These are phyloP conservation scores for Drosophila paramelanica DNA, from an alignment of 2,888 invertebrate genomes.

Conservation along the genomic window DNA sequence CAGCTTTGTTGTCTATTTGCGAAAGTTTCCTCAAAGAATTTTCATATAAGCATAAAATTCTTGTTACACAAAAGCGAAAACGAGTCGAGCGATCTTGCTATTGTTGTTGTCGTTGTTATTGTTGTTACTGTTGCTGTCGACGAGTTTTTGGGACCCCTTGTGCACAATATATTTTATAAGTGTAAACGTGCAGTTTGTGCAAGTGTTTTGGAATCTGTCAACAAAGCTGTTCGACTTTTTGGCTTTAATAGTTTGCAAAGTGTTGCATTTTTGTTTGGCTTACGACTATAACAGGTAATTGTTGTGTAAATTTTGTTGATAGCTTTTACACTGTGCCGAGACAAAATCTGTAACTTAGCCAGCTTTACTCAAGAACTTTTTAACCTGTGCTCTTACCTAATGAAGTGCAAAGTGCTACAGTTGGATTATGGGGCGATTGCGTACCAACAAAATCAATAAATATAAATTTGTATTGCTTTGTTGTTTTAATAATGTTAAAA, in stretches of 20 bases:
- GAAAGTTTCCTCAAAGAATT: conserved; percentile 55
- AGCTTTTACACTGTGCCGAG: conserved; percentile 16
- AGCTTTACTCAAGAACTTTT: conserved; percentile 18
- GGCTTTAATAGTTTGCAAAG: conserved; percentile 71
- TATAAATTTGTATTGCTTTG: background rate
- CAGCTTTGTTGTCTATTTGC: conserved; percentile 62
- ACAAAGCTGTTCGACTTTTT: conserved; percentile 65
- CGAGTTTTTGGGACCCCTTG: conserved; percentile 38
- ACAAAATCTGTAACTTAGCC: conserved; percentile 15
- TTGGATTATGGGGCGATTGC: background rate
- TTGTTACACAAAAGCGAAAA: conserved; percentile 50
- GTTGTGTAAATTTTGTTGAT: conserved; percentile 42
- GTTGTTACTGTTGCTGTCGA: conserved; percentile 31
- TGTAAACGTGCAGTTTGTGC: conserved; percentile 57
- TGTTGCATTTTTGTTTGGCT: conserved; percentile 43
- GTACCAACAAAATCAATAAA: background rate
- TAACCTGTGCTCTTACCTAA: conserved; percentile 11
- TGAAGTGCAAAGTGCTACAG: conserved; percentile 3
- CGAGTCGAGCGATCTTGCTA: conserved; percentile 7
- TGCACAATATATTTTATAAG: conserved; percentile 53
- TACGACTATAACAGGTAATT: conserved; percentile 43
- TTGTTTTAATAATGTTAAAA: no score
- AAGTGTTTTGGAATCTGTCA: conserved; percentile 78
- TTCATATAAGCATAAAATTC: conserved; percentile 58
- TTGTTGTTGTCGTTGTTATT: conserved; percentile 13